Conservation (phyloP, 2,113 vertebrate species). For the Mionectes macconnelli region DNA sequence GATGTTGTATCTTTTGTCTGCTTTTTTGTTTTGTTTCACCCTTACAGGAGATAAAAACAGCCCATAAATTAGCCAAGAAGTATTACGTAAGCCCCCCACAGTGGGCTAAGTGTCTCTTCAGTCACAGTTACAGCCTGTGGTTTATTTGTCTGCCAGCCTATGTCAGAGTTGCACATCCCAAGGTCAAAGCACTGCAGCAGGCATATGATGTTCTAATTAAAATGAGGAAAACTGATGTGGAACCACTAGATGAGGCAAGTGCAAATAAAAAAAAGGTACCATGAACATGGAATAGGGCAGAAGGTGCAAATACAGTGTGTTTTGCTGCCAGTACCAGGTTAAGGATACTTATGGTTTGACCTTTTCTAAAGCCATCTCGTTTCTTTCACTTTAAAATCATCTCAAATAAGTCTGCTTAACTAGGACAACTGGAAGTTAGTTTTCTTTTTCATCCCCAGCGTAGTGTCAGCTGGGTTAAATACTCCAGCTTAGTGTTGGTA, state of each 20-base stretch:
- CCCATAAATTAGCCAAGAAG: constrained; percentile 90
- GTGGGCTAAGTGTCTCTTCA: constrained; percentile 95
- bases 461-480: background rate
- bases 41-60: constrained; percentile 92
- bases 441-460: background rate
- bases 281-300: background rate
- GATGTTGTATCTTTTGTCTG: background rate
- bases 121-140: constrained; percentile 96
- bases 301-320: background rate
- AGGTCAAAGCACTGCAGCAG: constrained; percentile 88
- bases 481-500: background rate
- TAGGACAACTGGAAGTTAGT: background rate
- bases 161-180: constrained; percentile 85
- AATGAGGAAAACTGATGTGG: constrained; percentile 91
- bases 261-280: background rate
- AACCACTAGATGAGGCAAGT: constrained; percentile 92
- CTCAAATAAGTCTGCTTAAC: background rate
- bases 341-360: background rate
- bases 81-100: constrained; percentile 84
- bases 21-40: background rate
- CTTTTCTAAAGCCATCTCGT: background rate
- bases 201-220: constrained; percentile 90
- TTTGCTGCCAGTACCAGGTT: background rate
- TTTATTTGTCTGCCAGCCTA: constrained; percentile 95
- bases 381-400: background rate